Percentiles rank a stretch among this genome's conserved stretches.
Evolutionary conservation across 2,888 invertebrate species (phyloP).

Genomic region (Crossocerus cetratus): DNA sequence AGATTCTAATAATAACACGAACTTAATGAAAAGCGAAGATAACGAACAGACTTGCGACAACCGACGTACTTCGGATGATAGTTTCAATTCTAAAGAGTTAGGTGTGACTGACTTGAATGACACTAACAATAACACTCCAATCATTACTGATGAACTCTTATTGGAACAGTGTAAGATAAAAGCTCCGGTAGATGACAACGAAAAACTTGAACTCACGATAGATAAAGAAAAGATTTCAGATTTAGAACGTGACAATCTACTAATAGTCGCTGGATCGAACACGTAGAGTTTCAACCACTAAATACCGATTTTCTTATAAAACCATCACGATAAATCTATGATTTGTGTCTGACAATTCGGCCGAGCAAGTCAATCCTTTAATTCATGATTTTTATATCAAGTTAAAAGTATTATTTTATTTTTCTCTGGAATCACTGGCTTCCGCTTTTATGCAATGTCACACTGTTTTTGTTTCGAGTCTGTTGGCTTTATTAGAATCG

Average conservation of each 20-base stretch:
- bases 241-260: conserved; percentile 28
- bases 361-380: conserved; percentile 12
- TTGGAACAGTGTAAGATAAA: conserved; percentile 31
- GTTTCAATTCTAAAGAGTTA: conserved; percentile 19
- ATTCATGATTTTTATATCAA: conserved; percentile 52
- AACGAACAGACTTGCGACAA: conserved; percentile 21
- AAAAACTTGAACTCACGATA: conserved; percentile 7
- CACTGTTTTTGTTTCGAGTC: conserved; percentile 18
- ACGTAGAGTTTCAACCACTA: conserved; percentile 6
- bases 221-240: conserved; percentile 30
- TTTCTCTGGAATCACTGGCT: conserved; percentile 30
- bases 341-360: conserved; percentile 8
- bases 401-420: conserved; percentile 42
- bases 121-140: conserved; percentile 42
- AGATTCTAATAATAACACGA: conserved; percentile 54
- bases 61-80: conserved; percentile 25
- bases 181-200: conserved; percentile 43
- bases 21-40: conserved; percentile 9
- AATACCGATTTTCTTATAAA: conserved; percentile 34
- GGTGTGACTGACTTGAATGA: conserved; percentile 26
- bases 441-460: conserved; percentile 28
- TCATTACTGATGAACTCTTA: conserved; percentile 37
- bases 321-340: conserved; percentile 16
- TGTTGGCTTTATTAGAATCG: conserved; percentile 36
- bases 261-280: conserved; percentile 20